Evolutionary conservation across 2,888 invertebrate genomes (phyloP), one percentile per base, ranked within the genome.

Genomic region (Tuberolachnus salignus): DNA sequence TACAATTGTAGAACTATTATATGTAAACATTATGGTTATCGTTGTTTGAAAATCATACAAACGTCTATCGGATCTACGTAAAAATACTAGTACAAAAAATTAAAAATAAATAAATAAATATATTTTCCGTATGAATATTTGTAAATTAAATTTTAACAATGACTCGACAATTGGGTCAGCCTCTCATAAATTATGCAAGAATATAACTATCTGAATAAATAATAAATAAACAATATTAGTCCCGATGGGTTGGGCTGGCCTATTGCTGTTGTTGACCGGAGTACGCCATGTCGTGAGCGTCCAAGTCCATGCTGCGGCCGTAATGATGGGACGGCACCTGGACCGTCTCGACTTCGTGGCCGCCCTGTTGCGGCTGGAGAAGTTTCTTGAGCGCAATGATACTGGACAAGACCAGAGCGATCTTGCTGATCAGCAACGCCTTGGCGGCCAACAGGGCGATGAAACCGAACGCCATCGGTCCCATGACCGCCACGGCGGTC

Each of bases 351-450:
- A 71, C 8, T n/a, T 80, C 80, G 34, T 78, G 67, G 8, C 67
- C 59, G 13, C 78, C 34, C 23, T 80, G 80, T 23, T 80, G 80
- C 0, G 81, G 81, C 13, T 81, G 81, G 4, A 80, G 10, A 0
- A 81, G 61, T 53, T 81, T 81, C 61, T 81, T 81, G n/a, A 81
- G 80, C 26, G 81, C 81, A 3, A 81, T 67, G n/a, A 80, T 80
- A 3, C 80, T 71, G 26, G 81, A 80, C 59, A 81, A 34, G 16
- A 81, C 80, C n/a, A 81, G 57, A 4, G 81, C 81, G 51, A 81
- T 80, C 44, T 81, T 81, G 66, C 81, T 81, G 26, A 81, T 11
- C 49, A 81, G 13, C n/a, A 81, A 21, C 8, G 81, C 81, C 42
- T 81, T 81, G 10, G 72, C 80, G 34, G 81, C 81, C 66, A 72